Base-by-base conservation (phyloP, 2,113 vertebrate genomes). In the Lepus americanus region DNA sequence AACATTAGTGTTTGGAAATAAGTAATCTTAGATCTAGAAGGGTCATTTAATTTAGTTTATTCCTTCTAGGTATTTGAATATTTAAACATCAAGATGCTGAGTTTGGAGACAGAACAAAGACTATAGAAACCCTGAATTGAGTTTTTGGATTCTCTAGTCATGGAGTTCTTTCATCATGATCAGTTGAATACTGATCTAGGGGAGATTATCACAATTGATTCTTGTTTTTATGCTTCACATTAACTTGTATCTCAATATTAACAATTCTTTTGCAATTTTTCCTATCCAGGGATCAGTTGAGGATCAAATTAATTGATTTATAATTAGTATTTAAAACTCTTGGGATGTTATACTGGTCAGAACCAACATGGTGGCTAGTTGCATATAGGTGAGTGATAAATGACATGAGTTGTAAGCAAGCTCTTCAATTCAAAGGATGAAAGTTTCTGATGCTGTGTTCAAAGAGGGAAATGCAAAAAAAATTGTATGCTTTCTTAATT, bases 81-180 rank as follows among this genome's bases (percentile, higher is more conserved):
- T 86, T 93, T 85, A 95, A 95, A 82, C 49, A 90, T 78, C 74
- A 79, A 92, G 36, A 84, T 93, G 69, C 59, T 91, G 79, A 81
- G 3, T 87, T 80, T 92, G 87, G 73, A 92, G 78, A 64, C 33
- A 89, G 59, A n/a, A 80, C 67, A 25, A 82, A 36, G 66, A 33
- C 19, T 74, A 70, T 33, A 94, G 29, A 81, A 74, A 89, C 36
- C 23, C 51, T 88, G 70, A 92, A 90, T 23, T 81, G 27, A 72
- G 67, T 49, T 90, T 63, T 36, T 51, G n/a, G 59, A 55, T 95
- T 92, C 39, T 87, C 63, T 0, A 55, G 61, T 39, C 70, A 81
- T 69, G 51, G 95, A 59, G 55, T 17, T 59, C 55, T 59, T 59
- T 59, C 19, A 59, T 1, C 19, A 59, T 59, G 44, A 49, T 81